phyloP scores from a whole-genome alignment of 92 coral and sea anemone species.

The Galaxea fascicularis region DNA sequence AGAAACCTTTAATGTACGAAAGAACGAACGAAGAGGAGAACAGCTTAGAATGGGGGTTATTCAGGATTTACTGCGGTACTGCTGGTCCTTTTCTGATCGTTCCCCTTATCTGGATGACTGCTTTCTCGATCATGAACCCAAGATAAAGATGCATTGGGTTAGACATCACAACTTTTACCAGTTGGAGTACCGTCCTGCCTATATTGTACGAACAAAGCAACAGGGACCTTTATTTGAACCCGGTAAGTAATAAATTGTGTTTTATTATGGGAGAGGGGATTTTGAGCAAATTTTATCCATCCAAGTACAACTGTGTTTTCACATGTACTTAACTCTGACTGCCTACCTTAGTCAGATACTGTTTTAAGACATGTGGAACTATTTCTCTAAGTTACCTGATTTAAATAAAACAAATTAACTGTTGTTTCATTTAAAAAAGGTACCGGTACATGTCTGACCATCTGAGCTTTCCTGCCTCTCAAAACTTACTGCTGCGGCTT shows the following conservation, averaged over 20 bases:
- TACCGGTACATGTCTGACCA: too few species aligned
- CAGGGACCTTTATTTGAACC: slow-evolving; percentile 70
- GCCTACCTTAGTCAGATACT: too few species aligned
- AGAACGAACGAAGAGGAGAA: slow-evolving; percentile 68
- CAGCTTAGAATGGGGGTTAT: slow-evolving; percentile 76
- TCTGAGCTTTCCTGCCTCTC: too few species aligned
- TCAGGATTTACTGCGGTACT: slow-evolving; percentile 78
- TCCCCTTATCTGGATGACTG: slow-evolving; percentile 69
- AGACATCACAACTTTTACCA: slow-evolving; percentile 92
- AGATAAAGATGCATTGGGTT: slow-evolving; percentile 92
- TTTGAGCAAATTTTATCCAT: too few species aligned
- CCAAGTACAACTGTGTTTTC: too few species aligned
- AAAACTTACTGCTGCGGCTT: too few species aligned
- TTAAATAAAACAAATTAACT: too few species aligned
- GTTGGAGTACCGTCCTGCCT: slow-evolving; percentile 73
- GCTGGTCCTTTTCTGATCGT: slow-evolving; percentile 77
- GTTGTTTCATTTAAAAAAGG: too few species aligned
- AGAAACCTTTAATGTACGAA: slow-evolving; percentile 68
- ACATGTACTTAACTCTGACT: too few species aligned
- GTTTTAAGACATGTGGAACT: too few species aligned
- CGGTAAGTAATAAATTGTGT: slow-evolving; percentile 64
- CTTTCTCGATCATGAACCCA: slow-evolving; percentile 85
- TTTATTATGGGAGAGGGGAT: neutral
- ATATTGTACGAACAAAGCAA: slow-evolving; percentile 68
- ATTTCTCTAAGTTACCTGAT: too few species aligned